Evolutionary conservation across 2,797 vertebrate genomes (phyloP).

Genomic region (Furcifer pardalis): DNA sequence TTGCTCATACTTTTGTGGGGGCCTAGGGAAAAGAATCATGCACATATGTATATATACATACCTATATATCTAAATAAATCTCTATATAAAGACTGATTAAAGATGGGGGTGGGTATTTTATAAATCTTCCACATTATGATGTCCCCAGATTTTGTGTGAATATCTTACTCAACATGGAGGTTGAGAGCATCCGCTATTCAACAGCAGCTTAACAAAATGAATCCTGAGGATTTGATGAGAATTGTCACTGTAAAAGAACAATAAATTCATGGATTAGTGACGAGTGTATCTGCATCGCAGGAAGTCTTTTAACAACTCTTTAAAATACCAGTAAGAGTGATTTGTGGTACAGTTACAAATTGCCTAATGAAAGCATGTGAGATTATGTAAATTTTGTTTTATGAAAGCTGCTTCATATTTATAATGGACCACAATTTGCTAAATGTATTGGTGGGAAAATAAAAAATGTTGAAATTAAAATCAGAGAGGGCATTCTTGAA

Average conservation of each 20-base stretch:
- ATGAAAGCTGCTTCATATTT: slow-evolving; percentile 67
- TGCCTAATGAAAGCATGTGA: slow-evolving; percentile 73
- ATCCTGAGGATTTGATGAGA: slow-evolving; percentile 67
- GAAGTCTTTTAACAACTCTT: slow-evolving; percentile 47
- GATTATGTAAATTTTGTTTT: slow-evolving; percentile 68
- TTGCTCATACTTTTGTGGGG: slow-evolving; percentile 20
- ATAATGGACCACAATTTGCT: slow-evolving; percentile 54
- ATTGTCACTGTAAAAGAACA: slow-evolving; percentile 52
- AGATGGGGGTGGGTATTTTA: slow-evolving; percentile 48
- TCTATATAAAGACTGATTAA: slow-evolving; percentile 61
- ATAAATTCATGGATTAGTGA: slow-evolving; percentile 53
- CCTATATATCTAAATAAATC: slow-evolving; percentile 37
- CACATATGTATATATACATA: slow-evolving; percentile 43
- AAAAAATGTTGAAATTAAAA: slow-evolving; percentile 37
- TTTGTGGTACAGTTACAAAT: slow-evolving; percentile 58
- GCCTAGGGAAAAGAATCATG: slow-evolving; percentile 39
- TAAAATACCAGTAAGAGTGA: slow-evolving; percentile 41
- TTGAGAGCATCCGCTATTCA: slow-evolving; percentile 48
- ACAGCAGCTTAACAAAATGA: slow-evolving; percentile 57
- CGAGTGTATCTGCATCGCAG: slow-evolving; percentile 52
- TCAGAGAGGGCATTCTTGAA: slow-evolving; percentile 47
- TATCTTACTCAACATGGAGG: slow-evolving; percentile 34
- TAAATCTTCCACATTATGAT: slow-evolving; percentile 32
- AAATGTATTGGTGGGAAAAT: slow-evolving; percentile 42
- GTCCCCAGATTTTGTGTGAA: slow-evolving; percentile 43